phyloP scores from a whole-genome alignment of 2,797 vertebrate genomes.

The Prionace glauca region DNA sequence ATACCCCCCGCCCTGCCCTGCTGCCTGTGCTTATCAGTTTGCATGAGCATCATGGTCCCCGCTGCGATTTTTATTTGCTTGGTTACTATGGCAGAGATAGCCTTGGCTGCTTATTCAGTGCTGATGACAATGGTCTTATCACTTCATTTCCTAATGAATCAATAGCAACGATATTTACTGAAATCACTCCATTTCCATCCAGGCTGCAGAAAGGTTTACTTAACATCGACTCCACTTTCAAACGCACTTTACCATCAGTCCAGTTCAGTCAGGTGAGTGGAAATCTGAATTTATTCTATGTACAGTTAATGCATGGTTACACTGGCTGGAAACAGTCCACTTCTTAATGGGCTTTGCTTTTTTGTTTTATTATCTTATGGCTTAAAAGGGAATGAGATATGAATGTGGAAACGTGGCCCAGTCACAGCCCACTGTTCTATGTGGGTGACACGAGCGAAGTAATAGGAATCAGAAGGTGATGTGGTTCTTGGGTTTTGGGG shows the following conservation, averaged over 20 bases:
- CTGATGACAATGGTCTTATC: constrained; percentile 7
- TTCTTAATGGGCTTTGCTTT: not conserved
- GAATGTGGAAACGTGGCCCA: not conserved
- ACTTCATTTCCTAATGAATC: constrained; percentile 7
- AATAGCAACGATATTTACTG: constrained; percentile 25
- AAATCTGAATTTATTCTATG: constrained; percentile 12
- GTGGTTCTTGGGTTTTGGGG: no score
- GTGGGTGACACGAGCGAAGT: not conserved
- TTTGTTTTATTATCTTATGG: not conserved
- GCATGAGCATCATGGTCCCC: no score
- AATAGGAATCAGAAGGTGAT: not conserved
- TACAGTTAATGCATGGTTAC: constrained; percentile 15
- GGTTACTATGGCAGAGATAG: constrained; percentile 18
- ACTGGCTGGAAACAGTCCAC: not conserved
- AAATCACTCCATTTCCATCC: constrained; percentile 14
- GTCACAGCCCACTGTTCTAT: not conserved
- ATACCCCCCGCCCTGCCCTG: no score
- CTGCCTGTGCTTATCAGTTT: not conserved
- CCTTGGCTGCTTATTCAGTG: constrained; percentile 2
- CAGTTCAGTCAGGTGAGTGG: not conserved
- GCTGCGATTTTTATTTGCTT: not conserved
- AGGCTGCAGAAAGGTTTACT: not conserved
- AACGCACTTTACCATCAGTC: not conserved
- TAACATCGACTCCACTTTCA: not conserved
- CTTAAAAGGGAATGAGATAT: not conserved